A percentile compares a stretch with the other conserved stretches of the same genome.
These are phyloP conservation scores for Iphiclides podalirius DNA, from an alignment of 2,888 invertebrate genomes.

Conservation along the genomic window DNA sequence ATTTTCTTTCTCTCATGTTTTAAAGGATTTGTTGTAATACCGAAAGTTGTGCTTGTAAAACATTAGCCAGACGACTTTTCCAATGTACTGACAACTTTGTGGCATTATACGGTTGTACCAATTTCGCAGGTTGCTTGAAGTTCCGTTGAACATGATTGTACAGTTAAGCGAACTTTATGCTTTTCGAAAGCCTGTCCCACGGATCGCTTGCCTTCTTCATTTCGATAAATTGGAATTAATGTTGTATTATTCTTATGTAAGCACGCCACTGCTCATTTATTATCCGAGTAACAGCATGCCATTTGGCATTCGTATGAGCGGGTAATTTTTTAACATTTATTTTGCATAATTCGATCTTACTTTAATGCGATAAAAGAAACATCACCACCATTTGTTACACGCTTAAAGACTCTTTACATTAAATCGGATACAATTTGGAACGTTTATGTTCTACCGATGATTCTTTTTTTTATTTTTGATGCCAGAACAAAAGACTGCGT, in stretches of 20 bases:
- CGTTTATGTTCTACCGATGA: not conserved
- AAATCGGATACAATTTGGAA: not conserved
- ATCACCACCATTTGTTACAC: slow-evolving; percentile 1
- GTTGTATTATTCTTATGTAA: slow-evolving; percentile 13
- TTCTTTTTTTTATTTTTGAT: too few species aligned
- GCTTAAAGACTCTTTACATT: not conserved
- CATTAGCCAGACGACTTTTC: not conserved
- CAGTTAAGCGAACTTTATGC: slow-evolving; percentile 23
- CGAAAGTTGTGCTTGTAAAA: slow-evolving; percentile 12
- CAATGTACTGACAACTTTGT: slow-evolving; percentile 5
- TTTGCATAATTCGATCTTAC: slow-evolving; percentile 2
- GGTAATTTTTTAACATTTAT: not conserved
- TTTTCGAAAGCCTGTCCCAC: not conserved
- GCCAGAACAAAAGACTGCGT: too few species aligned
- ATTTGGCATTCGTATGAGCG: not conserved
- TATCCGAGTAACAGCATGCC: slow-evolving; percentile 1
- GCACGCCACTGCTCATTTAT: slow-evolving; percentile 4
- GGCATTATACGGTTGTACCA: slow-evolving; percentile 5
- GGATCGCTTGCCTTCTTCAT: slow-evolving; percentile 11
- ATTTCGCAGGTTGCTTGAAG: slow-evolving; percentile 11
- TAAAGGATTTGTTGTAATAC: slow-evolving; percentile 30
- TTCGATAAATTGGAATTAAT: slow-evolving; percentile 13
- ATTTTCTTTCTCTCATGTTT: slow-evolving; percentile 50
- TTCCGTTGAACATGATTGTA: slow-evolving; percentile 24
- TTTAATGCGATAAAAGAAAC: not conserved